phyloP scores from a whole-genome alignment of 2,797 vertebrate genomes.

The Ispidina picta region DNA sequence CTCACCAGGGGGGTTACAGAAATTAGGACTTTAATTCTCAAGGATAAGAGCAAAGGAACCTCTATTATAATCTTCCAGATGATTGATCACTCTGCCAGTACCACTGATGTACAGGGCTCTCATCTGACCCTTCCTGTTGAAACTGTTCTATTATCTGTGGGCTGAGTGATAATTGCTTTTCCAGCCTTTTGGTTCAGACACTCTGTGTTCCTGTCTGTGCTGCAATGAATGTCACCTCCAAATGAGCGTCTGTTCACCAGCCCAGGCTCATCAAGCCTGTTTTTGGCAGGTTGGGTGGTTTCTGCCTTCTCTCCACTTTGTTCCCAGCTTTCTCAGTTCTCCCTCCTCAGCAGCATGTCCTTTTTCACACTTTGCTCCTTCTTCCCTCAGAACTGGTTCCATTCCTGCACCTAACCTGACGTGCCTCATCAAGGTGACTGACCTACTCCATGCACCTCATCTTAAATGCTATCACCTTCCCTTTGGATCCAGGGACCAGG shows the following conservation, averaged over 20 bases:
- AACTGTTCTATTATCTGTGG: background rate
- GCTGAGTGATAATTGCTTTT: background rate
- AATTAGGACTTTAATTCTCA: background rate
- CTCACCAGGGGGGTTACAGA: background rate
- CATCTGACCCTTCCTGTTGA: background rate
- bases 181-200: background rate
- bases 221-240: background rate
- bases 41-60: background rate
- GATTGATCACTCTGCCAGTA: background rate
- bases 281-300: background rate
- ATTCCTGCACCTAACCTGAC: background rate
- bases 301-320: background rate
- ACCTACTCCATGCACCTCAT: background rate
- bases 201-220: background rate
- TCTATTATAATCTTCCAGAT: conserved; percentile 1
- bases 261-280: background rate
- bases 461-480: background rate
- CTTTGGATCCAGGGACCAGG: background rate
- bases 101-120: background rate
- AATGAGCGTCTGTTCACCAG: background rate
- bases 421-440: background rate
- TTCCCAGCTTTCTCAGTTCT: background rate
- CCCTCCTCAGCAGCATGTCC: background rate
- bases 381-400: background rate
- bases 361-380: background rate